Evolutionary conservation across 92 coral and sea anemone genomes (phyloP).

Genomic region (Micromussa lordhowensis): DNA sequence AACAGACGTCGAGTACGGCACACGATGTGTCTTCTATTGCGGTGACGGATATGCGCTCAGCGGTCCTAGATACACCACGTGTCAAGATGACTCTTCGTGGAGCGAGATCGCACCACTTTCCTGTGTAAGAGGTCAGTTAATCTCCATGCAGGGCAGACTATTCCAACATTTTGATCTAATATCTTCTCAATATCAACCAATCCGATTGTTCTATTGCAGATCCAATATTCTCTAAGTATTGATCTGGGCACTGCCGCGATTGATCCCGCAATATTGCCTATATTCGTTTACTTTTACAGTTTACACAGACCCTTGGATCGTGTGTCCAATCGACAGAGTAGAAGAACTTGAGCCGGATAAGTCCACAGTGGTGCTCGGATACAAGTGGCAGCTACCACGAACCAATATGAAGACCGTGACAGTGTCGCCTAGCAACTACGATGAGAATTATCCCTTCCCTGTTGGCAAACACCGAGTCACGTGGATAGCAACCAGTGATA

Average conservation of each 20-base stretch:
- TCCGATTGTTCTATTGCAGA: no score
- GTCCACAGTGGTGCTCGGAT: constrained; percentile 78
- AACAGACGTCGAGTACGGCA: constrained; percentile 91
- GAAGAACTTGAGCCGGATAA: constrained; percentile 71
- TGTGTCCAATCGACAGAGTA: constrained; percentile 87
- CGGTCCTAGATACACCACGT: constrained; percentile 95
- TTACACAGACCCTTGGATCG: constrained; percentile 89
- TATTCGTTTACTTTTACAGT: constrained; percentile 51
- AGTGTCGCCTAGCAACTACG: constrained; percentile 80
- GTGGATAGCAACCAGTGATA: constrained; percentile 90
- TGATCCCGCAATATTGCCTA: not conserved
- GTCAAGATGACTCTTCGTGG: constrained; percentile 89
- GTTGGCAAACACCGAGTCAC: constrained; percentile 91
- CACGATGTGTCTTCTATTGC: constrained; percentile 91
- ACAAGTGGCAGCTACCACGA: constrained; percentile 84
- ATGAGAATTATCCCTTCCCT: constrained; percentile 85
- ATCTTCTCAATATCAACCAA: no score
- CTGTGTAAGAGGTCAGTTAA: constrained; percentile 63
- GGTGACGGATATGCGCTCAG: constrained; percentile 86
- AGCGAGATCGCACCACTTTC: constrained; percentile 78
- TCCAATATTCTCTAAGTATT: no score
- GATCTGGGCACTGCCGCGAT: no score
- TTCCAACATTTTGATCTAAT: not conserved
- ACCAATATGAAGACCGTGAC: constrained; percentile 86
- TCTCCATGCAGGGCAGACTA: not conserved